Evolutionary conservation across 2,888 invertebrate genomes (phyloP).

Genomic region (Amphimallon solstitiale): DNA sequence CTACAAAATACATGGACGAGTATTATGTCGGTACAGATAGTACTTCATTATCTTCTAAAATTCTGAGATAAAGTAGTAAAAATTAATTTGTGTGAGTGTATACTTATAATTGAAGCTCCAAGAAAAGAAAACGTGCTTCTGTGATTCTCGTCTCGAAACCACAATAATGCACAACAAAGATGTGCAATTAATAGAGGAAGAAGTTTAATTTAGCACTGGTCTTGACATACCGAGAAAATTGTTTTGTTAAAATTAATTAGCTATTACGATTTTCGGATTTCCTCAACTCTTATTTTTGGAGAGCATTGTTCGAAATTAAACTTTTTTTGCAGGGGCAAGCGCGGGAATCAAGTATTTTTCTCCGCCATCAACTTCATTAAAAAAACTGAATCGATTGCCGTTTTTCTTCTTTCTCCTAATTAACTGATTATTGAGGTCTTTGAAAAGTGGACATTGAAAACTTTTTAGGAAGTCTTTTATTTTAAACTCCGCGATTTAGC

Average conservation of each 20-base stretch:
- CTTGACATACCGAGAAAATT: neutral
- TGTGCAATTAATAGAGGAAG: conserved; percentile 2
- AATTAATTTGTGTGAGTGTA: too few species aligned
- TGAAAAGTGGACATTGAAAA: conserved; percentile 7
- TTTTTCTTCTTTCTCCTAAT: conserved; percentile 13
- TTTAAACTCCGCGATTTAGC: neutral
- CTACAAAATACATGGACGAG: too few species aligned
- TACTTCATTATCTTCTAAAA: too few species aligned
- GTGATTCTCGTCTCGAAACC: neutral
- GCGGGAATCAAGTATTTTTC: neutral
- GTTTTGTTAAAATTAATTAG: conserved; percentile 16
- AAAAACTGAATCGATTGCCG: conserved; percentile 11
- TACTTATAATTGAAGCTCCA: too few species aligned
- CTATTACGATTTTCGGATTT: neutral
- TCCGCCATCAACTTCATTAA: neutral
- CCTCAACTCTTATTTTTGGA: neutral
- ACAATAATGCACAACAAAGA: conserved; percentile 1
- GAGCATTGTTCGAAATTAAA: conserved; percentile 3
- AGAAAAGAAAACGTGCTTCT: neutral
- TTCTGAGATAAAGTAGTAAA: too few species aligned
- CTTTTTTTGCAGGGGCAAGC: neutral
- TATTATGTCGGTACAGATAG: too few species aligned
- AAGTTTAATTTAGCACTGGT: conserved; percentile 7
- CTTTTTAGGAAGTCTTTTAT: conserved; percentile 13
- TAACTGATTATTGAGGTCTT: conserved; percentile 26